These are phyloP conservation scores for Lasioglossum lativentre DNA, from an alignment of 2,888 invertebrate genomes.

Conservation along the genomic window DNA sequence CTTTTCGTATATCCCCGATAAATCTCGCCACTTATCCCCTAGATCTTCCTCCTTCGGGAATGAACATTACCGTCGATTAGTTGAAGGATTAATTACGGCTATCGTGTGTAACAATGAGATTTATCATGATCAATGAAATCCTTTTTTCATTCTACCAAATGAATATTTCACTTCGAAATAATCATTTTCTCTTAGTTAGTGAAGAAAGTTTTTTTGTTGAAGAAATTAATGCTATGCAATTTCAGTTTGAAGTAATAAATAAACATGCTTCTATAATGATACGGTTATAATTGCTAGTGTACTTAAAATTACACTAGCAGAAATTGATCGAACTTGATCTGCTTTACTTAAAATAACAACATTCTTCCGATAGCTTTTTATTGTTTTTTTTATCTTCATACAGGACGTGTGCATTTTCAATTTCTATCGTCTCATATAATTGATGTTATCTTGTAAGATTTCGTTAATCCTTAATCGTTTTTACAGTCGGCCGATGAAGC, in stretches of 20 bases:
- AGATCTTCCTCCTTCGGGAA: constrained; percentile 34
- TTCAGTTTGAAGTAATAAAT: too few relatives aligned
- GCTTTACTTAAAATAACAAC: too few relatives aligned
- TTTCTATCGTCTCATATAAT: background rate
- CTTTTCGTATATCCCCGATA: constrained; percentile 51
- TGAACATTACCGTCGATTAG: constrained; percentile 46
- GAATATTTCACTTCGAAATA: background rate
- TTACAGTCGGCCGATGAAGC: background rate
- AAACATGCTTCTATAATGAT: background rate
- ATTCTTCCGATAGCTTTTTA: too few relatives aligned
- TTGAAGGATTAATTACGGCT: constrained; percentile 17
- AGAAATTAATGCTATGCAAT: too few relatives aligned
- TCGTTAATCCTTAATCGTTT: background rate
- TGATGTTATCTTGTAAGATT: background rate
- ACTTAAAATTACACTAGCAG: too few relatives aligned
- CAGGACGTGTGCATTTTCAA: background rate
- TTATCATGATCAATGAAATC: background rate
- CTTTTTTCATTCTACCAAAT: background rate
- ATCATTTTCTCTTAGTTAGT: background rate
- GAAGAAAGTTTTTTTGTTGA: background rate
- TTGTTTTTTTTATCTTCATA: too few relatives aligned
- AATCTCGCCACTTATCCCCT: constrained; percentile 53
- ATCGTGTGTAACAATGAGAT: background rate
- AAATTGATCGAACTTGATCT: too few relatives aligned
- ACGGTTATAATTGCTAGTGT: too few relatives aligned